Percentiles rank a stretch among this genome's conserved stretches.
phyloP scores from a whole-genome alignment of 2,888 invertebrate species.

The Cabera pusaria region DNA sequence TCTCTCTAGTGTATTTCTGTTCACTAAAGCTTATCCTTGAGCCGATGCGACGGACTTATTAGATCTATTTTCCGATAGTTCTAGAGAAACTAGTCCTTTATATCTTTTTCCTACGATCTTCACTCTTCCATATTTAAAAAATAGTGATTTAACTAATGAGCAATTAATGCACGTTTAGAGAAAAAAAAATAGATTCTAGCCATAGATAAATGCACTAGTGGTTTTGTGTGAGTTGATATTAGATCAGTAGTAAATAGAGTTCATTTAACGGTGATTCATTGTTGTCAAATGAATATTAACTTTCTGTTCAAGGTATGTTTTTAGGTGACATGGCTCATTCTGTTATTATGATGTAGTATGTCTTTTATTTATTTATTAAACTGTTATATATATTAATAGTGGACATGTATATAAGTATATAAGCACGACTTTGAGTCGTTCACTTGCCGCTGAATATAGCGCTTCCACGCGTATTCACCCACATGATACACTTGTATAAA shows the following conservation, averaged over 20 bases:
- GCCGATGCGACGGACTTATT: constrained; percentile 29
- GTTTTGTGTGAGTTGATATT: constrained; percentile 65
- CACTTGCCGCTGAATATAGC: constrained; percentile 37
- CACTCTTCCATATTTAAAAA: constrained; percentile 81
- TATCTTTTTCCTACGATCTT: constrained; percentile 65
- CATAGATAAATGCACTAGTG: constrained; percentile 67
- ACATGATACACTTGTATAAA: constrained; percentile 38
- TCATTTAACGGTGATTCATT: constrained; percentile 38
- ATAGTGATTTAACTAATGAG: constrained; percentile 50
- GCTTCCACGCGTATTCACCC: constrained; percentile 41
- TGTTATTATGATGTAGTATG: constrained; percentile 37
- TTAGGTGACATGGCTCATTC: constrained; percentile 67
- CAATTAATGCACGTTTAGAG: constrained; percentile 71
- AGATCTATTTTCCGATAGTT: constrained; percentile 50
- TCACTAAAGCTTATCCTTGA: constrained; percentile 24
- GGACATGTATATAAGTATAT: constrained; percentile 32
- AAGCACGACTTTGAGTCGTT: constrained; percentile 42
- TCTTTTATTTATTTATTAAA: constrained; percentile 36
- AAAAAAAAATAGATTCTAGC: constrained; percentile 53
- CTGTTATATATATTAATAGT: constrained; percentile 36
- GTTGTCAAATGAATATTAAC: constrained; percentile 22
- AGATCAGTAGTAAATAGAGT: constrained; percentile 53
- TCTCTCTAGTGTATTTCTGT: constrained; percentile 26
- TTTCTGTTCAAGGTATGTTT: constrained; percentile 67
- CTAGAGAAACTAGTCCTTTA: constrained; percentile 58